Conservation (phyloP, 2,113 vertebrate species). For the Tupaia tana region DNA sequence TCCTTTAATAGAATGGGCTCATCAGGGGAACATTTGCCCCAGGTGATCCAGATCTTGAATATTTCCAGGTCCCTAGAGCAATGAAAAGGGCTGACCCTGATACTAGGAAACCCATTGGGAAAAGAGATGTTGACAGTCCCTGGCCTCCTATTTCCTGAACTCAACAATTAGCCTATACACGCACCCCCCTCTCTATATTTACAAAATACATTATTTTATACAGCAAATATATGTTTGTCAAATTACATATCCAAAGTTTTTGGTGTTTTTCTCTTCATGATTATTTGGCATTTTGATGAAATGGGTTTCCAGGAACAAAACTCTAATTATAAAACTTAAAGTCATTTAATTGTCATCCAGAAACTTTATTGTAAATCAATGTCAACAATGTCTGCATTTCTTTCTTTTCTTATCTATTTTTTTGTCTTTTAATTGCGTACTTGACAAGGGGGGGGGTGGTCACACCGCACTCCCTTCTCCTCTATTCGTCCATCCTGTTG, state of each 20-base stretch:
- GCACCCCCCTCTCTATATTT: not conserved
- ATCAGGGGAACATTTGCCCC: not conserved
- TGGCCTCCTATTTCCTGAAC: not conserved
- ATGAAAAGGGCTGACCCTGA: not conserved
- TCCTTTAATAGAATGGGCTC: not conserved
- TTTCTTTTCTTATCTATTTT: too few relatives aligned
- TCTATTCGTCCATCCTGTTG: too few relatives aligned
- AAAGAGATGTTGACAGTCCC: not conserved
- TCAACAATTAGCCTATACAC: not conserved
- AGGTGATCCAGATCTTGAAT: not conserved
- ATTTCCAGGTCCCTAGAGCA: not conserved
- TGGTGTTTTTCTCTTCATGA: not conserved
- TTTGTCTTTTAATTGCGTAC: too few relatives aligned
- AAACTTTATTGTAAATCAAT: not conserved
- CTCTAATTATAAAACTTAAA: not conserved
- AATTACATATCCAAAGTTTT: not conserved
- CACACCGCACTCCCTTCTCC: too few relatives aligned
- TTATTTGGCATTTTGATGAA: constrained; percentile 18
- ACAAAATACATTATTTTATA: not conserved
- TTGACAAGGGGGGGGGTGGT: too few relatives aligned
- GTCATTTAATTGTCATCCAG: not conserved
- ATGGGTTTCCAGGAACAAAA: not conserved
- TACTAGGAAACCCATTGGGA: not conserved
- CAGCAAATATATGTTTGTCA: not conserved
- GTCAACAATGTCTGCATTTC: not conserved